Percentiles rank a stretch among this genome's conserved stretches.
Conservation (phyloP, 2,113 vertebrate genomes). For the Blennius ocellaris region DNA sequence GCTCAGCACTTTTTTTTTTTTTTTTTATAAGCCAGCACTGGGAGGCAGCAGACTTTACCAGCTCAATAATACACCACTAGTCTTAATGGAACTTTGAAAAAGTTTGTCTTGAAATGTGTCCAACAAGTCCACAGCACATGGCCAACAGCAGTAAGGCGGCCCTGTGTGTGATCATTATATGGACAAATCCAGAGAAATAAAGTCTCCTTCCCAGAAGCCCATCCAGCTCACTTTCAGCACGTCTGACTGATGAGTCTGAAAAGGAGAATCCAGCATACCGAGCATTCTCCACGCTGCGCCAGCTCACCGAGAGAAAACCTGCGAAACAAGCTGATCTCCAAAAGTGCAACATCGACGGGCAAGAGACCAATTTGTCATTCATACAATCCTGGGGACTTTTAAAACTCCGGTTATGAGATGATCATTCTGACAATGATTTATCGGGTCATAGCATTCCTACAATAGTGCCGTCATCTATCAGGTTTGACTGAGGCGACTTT, state of each 20-base stretch:
- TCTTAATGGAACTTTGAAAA: background rate
- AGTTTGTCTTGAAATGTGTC: background rate
- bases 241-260: constrained; percentile 26
- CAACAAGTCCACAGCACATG: background rate
- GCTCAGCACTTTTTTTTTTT: constrained; percentile 13
- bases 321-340: background rate
- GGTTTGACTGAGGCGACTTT: no score
- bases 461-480: no score
- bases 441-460: background rate
- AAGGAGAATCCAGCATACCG: background rate
- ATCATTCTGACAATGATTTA: no score
- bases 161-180: background rate
- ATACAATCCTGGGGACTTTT: no score
- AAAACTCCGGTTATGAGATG: no score
- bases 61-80: background rate
- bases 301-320: background rate
- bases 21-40: background rate
- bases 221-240: constrained; percentile 28
- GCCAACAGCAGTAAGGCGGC: background rate
- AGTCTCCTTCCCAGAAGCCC: background rate
- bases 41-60: background rate
- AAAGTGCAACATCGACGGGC: no score
- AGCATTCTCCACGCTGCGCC: background rate
- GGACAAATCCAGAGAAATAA: no score
- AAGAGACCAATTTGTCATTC: no score